Conservation (phyloP, 2,113 vertebrate genomes). For the Stomatorhinus ivindoensis region DNA sequence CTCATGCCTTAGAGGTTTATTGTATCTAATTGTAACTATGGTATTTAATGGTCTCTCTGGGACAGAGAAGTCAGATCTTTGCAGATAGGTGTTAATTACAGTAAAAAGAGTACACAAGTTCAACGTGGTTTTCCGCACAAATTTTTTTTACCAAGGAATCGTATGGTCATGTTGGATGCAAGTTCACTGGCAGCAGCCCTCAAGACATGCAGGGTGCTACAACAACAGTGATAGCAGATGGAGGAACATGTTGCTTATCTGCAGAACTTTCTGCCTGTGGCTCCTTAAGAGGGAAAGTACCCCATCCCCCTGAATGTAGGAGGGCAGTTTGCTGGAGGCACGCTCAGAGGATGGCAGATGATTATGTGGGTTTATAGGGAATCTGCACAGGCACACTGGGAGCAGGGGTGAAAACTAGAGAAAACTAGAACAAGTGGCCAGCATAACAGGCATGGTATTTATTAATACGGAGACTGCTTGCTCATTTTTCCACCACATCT, state of each 20-base stretch:
- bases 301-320: neutral
- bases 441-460: neutral
- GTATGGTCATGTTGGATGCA: neutral
- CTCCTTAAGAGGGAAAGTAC: neutral
- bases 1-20: neutral
- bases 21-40: neutral
- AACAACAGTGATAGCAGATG: constrained; percentile 30
- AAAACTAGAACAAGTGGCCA: neutral
- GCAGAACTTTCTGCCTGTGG: constrained; percentile 16
- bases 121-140: neutral
- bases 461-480: neutral
- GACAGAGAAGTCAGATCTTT: neutral
- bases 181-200: neutral
- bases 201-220: neutral
- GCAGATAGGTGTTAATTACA: neutral
- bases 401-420: neutral
- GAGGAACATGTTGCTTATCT: constrained; percentile 34
- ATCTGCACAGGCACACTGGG: neutral
- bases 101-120: neutral
- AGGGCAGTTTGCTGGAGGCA: neutral
- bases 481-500: neutral
- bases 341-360: neutral
- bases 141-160: neutral
- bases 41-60: neutral
- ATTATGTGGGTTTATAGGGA: neutral